phyloP scores from a whole-genome alignment of 35 echinoderm and acorn worm species.

The Heliocidaris tuberculata region DNA sequence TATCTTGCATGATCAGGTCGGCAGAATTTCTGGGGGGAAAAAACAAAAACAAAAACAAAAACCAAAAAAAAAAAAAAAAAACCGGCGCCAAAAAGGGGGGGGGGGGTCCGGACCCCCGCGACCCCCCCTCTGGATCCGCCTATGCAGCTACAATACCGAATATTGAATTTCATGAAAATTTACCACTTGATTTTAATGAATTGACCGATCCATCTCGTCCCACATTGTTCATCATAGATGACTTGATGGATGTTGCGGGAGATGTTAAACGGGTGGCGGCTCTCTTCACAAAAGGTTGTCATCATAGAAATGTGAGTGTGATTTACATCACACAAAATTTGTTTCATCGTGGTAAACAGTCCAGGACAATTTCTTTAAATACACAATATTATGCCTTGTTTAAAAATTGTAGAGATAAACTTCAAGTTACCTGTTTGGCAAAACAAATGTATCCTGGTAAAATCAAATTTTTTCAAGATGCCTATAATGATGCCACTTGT shows the following conservation, averaged over 20 bases:
- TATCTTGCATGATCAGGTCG: too few species aligned
- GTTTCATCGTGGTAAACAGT: slow-evolving; percentile 67
- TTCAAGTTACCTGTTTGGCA: slow-evolving; percentile 43
- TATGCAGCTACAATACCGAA: background rate
- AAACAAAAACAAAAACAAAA: too few species aligned
- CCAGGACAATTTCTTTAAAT: slow-evolving; percentile 69
- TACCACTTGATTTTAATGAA: slow-evolving; percentile 48
- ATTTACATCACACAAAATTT: slow-evolving; percentile 79
- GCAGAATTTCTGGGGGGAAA: too few species aligned
- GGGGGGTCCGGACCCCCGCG: too few species aligned
- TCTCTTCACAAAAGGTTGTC: slow-evolving; percentile 71
- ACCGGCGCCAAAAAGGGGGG: too few species aligned
- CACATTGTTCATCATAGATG: slow-evolving; percentile 63
- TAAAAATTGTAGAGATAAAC: slow-evolving; percentile 54
- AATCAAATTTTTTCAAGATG: slow-evolving; percentile 46
- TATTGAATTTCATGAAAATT: slow-evolving; percentile 65
- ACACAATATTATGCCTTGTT: slow-evolving; percentile 64
- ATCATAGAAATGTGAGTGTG: slow-evolving; percentile 73
- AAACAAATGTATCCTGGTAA: slow-evolving; percentile 63
- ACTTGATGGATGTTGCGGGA: slow-evolving; percentile 69
- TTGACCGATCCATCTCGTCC: slow-evolving; percentile 26
- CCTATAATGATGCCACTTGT: slow-evolving; percentile 50
- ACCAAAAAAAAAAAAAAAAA: too few species aligned
- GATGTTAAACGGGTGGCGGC: slow-evolving; percentile 47
- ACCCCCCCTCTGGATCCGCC: too few species aligned